Percentiles rank a stretch among this genome's conserved stretches.
phyloP scores from a whole-genome alignment of 2,888 invertebrate genomes.

The Drosophila mimica region DNA sequence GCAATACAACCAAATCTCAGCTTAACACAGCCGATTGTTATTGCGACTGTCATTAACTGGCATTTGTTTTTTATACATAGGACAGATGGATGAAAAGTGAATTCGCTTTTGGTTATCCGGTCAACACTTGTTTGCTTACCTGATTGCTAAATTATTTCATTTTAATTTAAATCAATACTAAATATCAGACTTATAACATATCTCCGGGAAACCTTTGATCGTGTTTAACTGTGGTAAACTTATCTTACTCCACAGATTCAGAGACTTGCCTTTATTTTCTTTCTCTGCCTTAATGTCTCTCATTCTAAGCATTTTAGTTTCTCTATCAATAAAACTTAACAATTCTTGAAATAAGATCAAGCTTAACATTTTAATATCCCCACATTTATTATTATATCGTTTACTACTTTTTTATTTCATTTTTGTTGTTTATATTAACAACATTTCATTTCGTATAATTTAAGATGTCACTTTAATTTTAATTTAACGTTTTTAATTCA shows the following conservation, averaged over 20 bases:
- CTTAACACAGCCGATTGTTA: constrained; percentile 52
- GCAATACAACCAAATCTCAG: constrained; percentile 2
- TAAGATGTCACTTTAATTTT: neutral
- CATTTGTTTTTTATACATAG: constrained; percentile 47
- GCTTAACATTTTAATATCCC: no score
- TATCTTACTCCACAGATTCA: neutral
- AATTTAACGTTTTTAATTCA: neutral
- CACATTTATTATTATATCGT: neutral
- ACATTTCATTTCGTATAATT: no score
- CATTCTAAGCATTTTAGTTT: no score
- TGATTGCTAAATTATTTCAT: neutral
- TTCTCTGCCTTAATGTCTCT: no score
- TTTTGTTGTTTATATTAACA: neutral
- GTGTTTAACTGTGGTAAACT: neutral
- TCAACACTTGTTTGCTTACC: neutral
- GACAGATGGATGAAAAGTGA: neutral
- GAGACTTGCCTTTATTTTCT: no score
- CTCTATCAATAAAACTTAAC: no score
- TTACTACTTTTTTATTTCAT: neutral
- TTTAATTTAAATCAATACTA: neutral
- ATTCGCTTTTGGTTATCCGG: neutral
- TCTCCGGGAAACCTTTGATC: neutral
- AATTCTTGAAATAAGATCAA: no score
- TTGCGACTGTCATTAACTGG: constrained; percentile 11
- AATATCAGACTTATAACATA: no score